phyloP scores from a whole-genome alignment of 1,140 invertebrate genomes.

The Lordiphosa collinella region DNA sequence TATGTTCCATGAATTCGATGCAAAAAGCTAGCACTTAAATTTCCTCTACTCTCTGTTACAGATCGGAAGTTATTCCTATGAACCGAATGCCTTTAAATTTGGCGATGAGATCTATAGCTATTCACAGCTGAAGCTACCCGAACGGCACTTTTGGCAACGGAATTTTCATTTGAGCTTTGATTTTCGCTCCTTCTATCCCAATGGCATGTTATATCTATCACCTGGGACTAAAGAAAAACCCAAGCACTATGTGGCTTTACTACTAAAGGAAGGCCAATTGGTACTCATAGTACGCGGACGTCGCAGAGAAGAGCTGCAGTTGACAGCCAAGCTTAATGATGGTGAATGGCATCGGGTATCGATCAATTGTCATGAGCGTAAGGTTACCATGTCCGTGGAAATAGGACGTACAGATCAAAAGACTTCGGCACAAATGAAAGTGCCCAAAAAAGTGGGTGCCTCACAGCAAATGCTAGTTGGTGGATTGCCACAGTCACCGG shows the following conservation, averaged over 20 bases:
- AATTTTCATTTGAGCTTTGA: constrained; percentile 89
- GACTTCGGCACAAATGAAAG: constrained; percentile 81
- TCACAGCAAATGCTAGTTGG: constrained; percentile 89
- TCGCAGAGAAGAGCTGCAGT: constrained; percentile 83
- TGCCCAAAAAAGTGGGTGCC: constrained; percentile 85
- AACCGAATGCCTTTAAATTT: constrained; percentile 91
- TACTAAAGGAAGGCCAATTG: constrained; percentile 86
- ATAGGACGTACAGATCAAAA: constrained; percentile 83
- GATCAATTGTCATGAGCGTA: constrained; percentile 83
- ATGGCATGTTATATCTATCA: constrained; percentile 89
- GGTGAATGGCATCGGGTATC: constrained; percentile 91
- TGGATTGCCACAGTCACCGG: constrained; percentile 84
- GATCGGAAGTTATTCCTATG: constrained; percentile 87
- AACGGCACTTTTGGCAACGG: constrained; percentile 84
- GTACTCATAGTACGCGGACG: constrained; percentile 85
- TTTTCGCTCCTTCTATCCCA: constrained; percentile 91
- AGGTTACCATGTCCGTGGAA: constrained; percentile 86
- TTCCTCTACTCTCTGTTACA: constrained; percentile 73
- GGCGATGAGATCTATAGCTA: constrained; percentile 90
- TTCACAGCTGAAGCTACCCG: constrained; percentile 84
- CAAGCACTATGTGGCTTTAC: constrained; percentile 86
- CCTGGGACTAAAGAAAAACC: constrained; percentile 85
- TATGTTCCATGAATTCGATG: constrained; percentile 32
- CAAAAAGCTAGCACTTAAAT: constrained; percentile 4
- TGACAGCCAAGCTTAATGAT: constrained; percentile 86